Base-by-base conservation (phyloP, 2,797 vertebrate genomes). In the Girardinus metallicus region DNA sequence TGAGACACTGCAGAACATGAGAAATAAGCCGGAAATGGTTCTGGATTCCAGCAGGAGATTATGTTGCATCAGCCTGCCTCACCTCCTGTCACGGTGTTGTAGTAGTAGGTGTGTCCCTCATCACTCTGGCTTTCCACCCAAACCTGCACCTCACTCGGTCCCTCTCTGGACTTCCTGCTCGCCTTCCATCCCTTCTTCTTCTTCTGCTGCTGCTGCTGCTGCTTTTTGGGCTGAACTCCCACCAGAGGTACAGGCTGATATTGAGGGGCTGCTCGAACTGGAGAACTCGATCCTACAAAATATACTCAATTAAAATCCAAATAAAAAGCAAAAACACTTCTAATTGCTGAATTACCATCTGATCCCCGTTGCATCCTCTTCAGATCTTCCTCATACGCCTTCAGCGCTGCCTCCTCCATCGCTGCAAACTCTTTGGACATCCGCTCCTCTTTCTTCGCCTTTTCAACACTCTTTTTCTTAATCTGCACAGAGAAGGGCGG, bases 361-460 rank as follows among this genome's bases (percentile, higher is more conserved):
- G 94, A 77, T 47, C 95, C 95, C 76, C 80, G 92, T 82, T 96
- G 96, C 91, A 99, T 96, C 83, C 98, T 97, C 95, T 98, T 99
- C 92, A 99, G 91, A 90, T 99, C 98, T 85, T 98, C 97, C 89
- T 99, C 90, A 83, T 98, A 99, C 0, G 98, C 98, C 88, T 97
- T 99, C 87, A 96, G 85, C 5, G 98, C 98, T 66, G 98, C 98
- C 81, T 97, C 97, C 88, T 99, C 99, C 98, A 99, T 99, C 5
- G 97, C 96, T 66, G 97, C 97, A 93, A 99, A 99, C 89, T 99
- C 95, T 91, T 99, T 99, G 13, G 96, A 97, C 94, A 93, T 95
- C n/a, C 96, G 96, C 85, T 97, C 94, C 81, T 98, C 98, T 89
- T 97, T 96, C 89, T 99, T 99, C 16, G 96, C 96, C 83, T 99